phyloP scores from a whole-genome alignment of 2,888 invertebrate genomes.

The Caenorhabditis sp. region DNA sequence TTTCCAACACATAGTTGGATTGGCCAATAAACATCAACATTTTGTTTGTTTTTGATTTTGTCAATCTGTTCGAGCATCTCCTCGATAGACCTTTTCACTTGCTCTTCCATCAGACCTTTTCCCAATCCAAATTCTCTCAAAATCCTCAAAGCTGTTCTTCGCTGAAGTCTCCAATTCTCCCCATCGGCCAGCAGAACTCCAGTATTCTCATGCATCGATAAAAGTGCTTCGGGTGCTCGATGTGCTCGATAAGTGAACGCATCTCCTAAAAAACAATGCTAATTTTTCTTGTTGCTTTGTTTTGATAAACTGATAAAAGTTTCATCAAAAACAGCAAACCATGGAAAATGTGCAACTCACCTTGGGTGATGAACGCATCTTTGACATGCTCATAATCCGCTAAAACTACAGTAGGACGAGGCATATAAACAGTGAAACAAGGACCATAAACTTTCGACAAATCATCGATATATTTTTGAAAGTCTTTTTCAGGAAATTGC shows the following conservation, averaged over 20 bases:
- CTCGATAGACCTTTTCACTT: constrained; percentile 32
- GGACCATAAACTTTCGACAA: constrained; percentile 53
- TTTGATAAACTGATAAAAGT: no score
- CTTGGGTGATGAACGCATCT: constrained; percentile 46
- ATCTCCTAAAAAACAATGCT: constrained; percentile 19
- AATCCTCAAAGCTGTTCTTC: constrained; percentile 47
- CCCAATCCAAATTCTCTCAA: constrained; percentile 53
- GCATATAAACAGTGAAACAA: constrained; percentile 55
- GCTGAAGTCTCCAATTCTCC: constrained; percentile 45
- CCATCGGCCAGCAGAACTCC: constrained; percentile 37
- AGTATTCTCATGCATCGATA: constrained; percentile 9
- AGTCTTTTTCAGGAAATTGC: constrained; percentile 25
- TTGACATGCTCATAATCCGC: constrained; percentile 46
- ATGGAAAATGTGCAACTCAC: constrained; percentile 5
- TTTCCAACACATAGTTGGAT: constrained; percentile 54
- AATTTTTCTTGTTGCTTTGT: no score
- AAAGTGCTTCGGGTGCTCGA: constrained; percentile 16
- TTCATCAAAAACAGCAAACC: no score
- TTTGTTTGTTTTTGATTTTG: constrained; percentile 1
- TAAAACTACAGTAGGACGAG: constrained; percentile 41
- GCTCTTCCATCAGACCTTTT: constrained; percentile 48
- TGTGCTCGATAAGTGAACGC: constrained; percentile 17
- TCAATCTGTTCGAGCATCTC: constrained; percentile 28
- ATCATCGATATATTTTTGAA: constrained; percentile 27
- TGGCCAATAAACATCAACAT: constrained; percentile 43